Conservation (phyloP, 1,140 invertebrate species). For the Notospermus geniculatus region DNA sequence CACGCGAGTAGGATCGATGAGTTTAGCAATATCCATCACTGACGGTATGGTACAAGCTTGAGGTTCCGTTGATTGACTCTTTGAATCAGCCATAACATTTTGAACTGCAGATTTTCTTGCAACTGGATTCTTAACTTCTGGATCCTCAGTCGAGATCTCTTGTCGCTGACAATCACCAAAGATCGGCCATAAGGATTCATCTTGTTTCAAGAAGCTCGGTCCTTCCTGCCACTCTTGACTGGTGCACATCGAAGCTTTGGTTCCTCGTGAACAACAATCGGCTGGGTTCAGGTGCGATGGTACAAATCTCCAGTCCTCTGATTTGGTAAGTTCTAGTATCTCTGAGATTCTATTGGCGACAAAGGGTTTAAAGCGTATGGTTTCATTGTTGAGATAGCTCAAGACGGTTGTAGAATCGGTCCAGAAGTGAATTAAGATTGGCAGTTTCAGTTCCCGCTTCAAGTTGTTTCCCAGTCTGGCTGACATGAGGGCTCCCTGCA, state of each 20-base stretch:
- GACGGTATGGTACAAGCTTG: no score
- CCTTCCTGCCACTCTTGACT: conserved; percentile 23
- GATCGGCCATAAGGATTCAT: not conserved
- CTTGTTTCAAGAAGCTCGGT: conserved; percentile 20
- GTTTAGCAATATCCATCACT: no score
- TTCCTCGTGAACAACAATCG: conserved; percentile 23
- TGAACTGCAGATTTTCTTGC: no score
- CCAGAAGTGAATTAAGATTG: conserved; percentile 6
- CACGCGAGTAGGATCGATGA: no score
- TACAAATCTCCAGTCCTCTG: conserved; percentile 7
- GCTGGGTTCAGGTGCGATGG: conserved; percentile 22
- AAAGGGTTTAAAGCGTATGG: conserved; percentile 3
- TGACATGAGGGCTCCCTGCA: conserved; percentile 4
- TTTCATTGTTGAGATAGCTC: conserved; percentile 14
- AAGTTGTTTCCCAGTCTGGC: conserved; percentile 2
- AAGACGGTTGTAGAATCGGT: conserved; percentile 16
- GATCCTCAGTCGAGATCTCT: no score
- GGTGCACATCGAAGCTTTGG: conserved; percentile 17
- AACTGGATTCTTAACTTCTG: no score
- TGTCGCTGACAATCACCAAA: no score
- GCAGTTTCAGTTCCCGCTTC: not conserved
- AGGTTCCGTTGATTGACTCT: no score
- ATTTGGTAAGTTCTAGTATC: not conserved
- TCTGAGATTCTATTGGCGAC: conserved; percentile 10
- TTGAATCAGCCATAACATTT: no score